Conservation (phyloP, 1,140 invertebrate species). For the Heliconius melpomene region DNA sequence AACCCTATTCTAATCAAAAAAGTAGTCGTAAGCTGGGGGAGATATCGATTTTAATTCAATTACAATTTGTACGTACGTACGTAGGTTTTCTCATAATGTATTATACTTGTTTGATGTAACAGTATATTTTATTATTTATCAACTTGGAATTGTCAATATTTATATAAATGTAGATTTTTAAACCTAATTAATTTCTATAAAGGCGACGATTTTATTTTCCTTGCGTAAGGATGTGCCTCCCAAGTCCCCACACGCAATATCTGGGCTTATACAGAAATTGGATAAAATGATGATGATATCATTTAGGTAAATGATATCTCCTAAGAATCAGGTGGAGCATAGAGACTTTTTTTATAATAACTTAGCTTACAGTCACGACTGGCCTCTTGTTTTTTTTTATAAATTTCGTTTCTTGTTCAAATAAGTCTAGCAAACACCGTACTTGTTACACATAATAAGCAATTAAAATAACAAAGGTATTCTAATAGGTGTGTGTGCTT, state of each 20-base stretch:
- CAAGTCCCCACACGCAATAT: no score
- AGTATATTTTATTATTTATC: background rate
- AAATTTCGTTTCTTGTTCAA: background rate
- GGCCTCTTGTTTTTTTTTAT: background rate
- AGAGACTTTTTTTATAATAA: no score
- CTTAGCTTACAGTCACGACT: no score
- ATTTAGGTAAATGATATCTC: no score
- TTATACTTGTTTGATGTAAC: background rate
- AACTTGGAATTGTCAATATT: background rate
- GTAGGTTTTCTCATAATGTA: background rate
- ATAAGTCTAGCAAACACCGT: background rate
- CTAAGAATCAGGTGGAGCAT: no score
- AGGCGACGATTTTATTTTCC: no score
- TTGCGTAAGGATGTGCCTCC: no score
- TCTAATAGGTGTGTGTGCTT: background rate
- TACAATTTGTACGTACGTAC: slow-evolving; percentile 21
- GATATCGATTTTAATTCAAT: slow-evolving; percentile 34
- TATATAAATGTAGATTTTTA: no score
- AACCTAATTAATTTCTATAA: no score
- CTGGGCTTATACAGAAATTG: no score
- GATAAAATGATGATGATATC: no score
- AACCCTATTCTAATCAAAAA: slow-evolving; percentile 27
- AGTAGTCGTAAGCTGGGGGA: background rate
- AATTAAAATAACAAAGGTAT: slow-evolving; percentile 5
- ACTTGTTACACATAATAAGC: background rate